A percentile compares a stretch with the other conserved stretches of the same genome.
These are phyloP conservation scores for Haliclona indistincta DNA, from an alignment of 37 sponge, comb jelly and placozoan species.

Conservation along the genomic window DNA sequence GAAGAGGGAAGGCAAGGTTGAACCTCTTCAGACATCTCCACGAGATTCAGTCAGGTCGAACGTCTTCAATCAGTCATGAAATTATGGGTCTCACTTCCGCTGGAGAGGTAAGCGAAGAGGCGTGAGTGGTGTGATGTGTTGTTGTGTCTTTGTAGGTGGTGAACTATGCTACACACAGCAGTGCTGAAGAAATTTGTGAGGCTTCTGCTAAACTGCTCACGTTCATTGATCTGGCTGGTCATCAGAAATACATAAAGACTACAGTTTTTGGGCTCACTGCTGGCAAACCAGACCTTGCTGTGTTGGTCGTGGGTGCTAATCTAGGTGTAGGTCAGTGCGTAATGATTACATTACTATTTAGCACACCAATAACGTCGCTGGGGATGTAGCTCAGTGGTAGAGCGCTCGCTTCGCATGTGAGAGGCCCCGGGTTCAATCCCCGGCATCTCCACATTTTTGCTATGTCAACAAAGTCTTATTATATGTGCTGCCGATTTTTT, in stretches of 20 bases:
- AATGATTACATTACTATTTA: background rate
- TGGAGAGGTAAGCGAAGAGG: slow-evolving; percentile 90
- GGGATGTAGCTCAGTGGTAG: slow-evolving; percentile 99
- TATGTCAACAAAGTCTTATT: slow-evolving; percentile 19
- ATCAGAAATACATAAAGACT: slow-evolving; percentile 96
- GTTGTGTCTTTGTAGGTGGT: slow-evolving; percentile 48
- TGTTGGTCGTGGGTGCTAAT: slow-evolving; percentile 92
- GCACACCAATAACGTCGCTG: background rate
- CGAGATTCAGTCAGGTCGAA: slow-evolving; percentile 95
- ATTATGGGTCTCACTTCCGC: slow-evolving; percentile 90
- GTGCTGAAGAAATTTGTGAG: slow-evolving; percentile 92
- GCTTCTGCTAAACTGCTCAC: slow-evolving; percentile 92
- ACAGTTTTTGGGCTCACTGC: slow-evolving; percentile 97
- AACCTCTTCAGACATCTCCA: slow-evolving; percentile 97
- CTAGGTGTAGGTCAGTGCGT: slow-evolving; percentile 91
- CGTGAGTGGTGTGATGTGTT: no score
- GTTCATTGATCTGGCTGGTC: slow-evolving; percentile 98
- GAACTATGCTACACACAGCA: slow-evolving; percentile 77
- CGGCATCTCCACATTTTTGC: slow-evolving; percentile 97
- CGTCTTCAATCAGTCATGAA: slow-evolving; percentile 92
- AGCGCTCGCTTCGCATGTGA: slow-evolving; percentile 99
- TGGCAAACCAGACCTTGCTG: slow-evolving; percentile 85
- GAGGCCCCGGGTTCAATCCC: slow-evolving; percentile 99
- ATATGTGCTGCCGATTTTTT: slow-evolving; percentile 6
- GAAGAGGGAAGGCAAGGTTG: slow-evolving; percentile 89